These are phyloP conservation scores for Leptodactylus fallax DNA, from an alignment of 2,797 vertebrate species.

Conservation along the genomic window DNA sequence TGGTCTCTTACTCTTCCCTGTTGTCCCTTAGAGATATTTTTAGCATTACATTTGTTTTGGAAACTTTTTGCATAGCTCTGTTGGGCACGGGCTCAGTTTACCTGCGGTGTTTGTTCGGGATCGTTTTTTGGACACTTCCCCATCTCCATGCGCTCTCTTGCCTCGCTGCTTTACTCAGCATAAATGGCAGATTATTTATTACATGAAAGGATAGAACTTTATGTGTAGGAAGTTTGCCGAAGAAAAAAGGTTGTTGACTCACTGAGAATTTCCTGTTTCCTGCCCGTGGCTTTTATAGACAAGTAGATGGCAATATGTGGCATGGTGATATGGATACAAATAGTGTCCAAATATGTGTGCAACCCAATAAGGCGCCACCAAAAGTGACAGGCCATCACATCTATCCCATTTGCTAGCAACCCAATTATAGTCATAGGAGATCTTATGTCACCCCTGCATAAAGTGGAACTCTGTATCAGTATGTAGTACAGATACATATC, in stretches of 20 bases:
- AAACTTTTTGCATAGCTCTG: neutral
- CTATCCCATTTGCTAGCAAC: no score
- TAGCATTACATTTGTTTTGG: neutral
- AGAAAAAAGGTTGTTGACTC: constrained; percentile 7
- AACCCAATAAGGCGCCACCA: neutral
- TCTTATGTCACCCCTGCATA: no score
- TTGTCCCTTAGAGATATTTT: no score
- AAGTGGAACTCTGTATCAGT: no score
- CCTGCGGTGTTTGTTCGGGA: neutral
- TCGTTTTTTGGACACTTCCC: neutral
- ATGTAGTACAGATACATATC: no score
- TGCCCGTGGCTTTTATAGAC: neutral
- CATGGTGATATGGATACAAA: neutral
- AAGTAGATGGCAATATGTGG: neutral
- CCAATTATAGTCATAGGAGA: no score
- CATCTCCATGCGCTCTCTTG: neutral
- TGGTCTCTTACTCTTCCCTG: no score
- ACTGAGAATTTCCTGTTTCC: constrained; percentile 32
- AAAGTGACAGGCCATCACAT: neutral
- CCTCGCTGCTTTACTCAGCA: neutral
- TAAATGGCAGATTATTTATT: neutral
- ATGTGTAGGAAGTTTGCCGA: constrained; percentile 24
- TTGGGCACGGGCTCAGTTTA: neutral
- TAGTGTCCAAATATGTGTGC: neutral
- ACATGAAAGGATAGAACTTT: neutral